Evolutionary conservation across 2,797 vertebrate species (phyloP).

Genomic region (Danio jaintianensis): DNA sequence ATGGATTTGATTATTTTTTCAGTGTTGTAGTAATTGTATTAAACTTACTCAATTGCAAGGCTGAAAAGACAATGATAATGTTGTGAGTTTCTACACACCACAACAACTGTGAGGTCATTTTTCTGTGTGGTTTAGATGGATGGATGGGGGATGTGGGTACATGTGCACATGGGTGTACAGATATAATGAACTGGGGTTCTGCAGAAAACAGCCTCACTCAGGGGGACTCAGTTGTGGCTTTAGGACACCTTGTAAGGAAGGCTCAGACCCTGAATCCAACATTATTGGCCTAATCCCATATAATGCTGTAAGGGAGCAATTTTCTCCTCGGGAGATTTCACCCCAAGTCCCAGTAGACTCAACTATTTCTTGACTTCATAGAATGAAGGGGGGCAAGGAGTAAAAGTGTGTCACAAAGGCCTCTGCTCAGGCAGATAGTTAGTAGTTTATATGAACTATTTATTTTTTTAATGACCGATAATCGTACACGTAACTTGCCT

Average conservation of each 20-base stretch:
- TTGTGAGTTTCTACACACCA: conserved; percentile 40
- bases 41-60: too few relatives aligned
- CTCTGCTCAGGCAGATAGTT: not conserved
- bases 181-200: conserved; percentile 76
- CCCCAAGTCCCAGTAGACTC: conserved; percentile 81
- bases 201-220: conserved; percentile 65
- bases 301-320: conserved; percentile 85
- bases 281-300: conserved; percentile 85
- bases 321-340: conserved; percentile 83
- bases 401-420: conserved; percentile 67
- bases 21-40: too few relatives aligned
- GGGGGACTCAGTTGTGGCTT: conserved; percentile 71
- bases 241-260: conserved; percentile 76
- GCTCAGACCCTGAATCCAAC: conserved; percentile 79
- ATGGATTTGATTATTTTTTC: too few relatives aligned
- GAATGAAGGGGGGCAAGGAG: conserved; percentile 76
- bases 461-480: not conserved
- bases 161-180: conserved; percentile 36
- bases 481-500: not conserved
- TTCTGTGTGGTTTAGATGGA: conserved; percentile 11
- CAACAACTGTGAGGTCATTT: conserved; percentile 57
- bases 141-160: not conserved
- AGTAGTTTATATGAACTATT: not conserved
- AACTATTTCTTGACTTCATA: conserved; percentile 81
- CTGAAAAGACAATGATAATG: not conserved